Base-by-base conservation (phyloP, 2,888 invertebrate genomes). In the Tetropium fuscum region DNA sequence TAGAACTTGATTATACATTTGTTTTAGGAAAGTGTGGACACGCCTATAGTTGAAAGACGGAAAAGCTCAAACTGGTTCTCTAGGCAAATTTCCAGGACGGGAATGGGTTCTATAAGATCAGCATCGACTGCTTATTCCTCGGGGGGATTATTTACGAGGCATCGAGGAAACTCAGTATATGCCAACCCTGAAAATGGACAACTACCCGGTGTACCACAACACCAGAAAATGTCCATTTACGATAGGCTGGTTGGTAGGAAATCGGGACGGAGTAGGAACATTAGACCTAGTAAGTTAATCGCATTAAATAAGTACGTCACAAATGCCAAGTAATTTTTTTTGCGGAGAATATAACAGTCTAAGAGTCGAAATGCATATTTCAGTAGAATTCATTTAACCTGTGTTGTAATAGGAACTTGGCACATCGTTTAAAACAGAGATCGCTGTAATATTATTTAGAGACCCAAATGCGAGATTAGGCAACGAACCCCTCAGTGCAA, bases 61-160 rank as follows among this genome's bases (percentile, higher is more conserved):
- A 94, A 94, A 80, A 78, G 78, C 43, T 78, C 72, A n/a, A 94
- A 92, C 80, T 94, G 94, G 94, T 90, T 95, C 72, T 92, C 92
- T 69, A 86, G 94, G 41, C 93, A 93, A 78, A 90, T 94, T 67
- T 93, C 92, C 7, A 84, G 93, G 69, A 93, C 92, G 1, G 85
- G 94, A 68, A 92, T 94, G 89, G 94, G 94, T 1, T 94, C 94
- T 0, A 89, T 92, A 25, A 86, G 94, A 18, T 94, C 94, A 27
- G 91, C 93, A 1, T 93, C 93, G 0, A 94, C 94, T 0, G 92
- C 93, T 0, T 94, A 94, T 77, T 93, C 93, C 3, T 93, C 93
- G 1, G 89, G 90, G 5, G 88, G 89, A 7, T 85, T 93, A 44
- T 93, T 94, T 74, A 87, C 89, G 7, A 84, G 93, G 53, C 90